Conservation (phyloP, 2,113 vertebrate genomes). For the Myrmecobius fasciatus region DNA sequence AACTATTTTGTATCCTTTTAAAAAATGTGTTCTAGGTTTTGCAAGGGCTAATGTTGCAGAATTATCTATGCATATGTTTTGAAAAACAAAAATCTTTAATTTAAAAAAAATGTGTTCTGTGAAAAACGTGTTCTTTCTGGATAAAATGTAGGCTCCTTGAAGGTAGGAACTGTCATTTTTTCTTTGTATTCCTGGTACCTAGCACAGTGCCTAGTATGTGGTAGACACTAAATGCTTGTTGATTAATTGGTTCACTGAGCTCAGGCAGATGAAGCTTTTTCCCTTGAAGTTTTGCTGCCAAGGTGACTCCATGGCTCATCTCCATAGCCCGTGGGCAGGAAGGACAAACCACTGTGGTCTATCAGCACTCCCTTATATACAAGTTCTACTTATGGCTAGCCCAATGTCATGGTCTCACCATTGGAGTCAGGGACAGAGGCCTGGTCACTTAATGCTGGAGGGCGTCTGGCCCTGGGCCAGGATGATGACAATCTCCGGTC, state of each 20-base stretch:
- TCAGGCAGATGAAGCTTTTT: neutral
- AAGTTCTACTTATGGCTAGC: neutral
- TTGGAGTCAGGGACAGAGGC: constrained; percentile 19
- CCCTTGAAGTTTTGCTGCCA: neutral
- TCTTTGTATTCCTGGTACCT: neutral
- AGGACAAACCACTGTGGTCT: neutral
- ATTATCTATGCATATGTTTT: no score
- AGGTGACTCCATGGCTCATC: neutral
- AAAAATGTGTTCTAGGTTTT: neutral
- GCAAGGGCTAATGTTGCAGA: no score
- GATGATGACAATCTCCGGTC: neutral
- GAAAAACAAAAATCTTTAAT: no score
- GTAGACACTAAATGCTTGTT: neutral
- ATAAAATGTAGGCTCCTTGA: neutral
- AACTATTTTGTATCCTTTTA: neutral
- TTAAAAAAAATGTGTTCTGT: no score
- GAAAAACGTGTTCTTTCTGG: neutral
- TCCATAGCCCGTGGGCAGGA: neutral
- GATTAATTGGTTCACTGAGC: neutral
- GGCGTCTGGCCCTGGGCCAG: constrained; percentile 42
- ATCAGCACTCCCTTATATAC: neutral
- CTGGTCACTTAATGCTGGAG: neutral
- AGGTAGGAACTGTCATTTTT: neutral
- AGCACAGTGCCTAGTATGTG: neutral
- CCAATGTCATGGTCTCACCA: constrained; percentile 53